Evolutionary conservation across 2,888 invertebrate species (phyloP), one percentile per base, ranked within the genome.

Genomic region (Lithophane socia): DNA sequence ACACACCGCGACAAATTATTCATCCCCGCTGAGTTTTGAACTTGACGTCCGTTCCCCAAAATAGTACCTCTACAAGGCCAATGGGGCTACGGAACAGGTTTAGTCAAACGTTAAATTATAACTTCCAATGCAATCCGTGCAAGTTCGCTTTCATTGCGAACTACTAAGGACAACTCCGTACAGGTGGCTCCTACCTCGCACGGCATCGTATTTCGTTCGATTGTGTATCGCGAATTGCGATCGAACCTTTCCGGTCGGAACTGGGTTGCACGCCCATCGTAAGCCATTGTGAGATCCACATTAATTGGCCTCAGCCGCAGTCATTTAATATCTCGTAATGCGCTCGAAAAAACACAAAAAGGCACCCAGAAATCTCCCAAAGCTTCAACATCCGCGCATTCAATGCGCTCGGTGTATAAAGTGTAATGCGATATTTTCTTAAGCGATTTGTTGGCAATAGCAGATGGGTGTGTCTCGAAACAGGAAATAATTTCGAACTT

Each of bases 161-260:
- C 86, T 83, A 80, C 72, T 80, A 78, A 82, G 83, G 76, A 83
- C 69, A 74, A 66, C 81, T 73, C 77, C 73, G 78, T 77, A 84
- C 96, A 96, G 96, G 96, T 96, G 96, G 92, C 86, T 90, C 88
- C 85, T 85, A 87, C 90, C 89, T 93, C 92, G 87, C 92, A 92
- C 90, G 92, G 92, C 91, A 93, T 96, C 93, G 85, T 87, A 90
- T 95, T 95, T 92, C 95, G 84, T 84, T 87, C 90, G 90, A 94
- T 95, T 96, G 94, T 95, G 87, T 88, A 83, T 86, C 83, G 86
- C 86, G 83, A 86, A 88, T 88, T 87, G 83, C 91, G 93, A 94
- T 94, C 92, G 93, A 92, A 93, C 91, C 93, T 95, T 96, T 96
- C 96, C 96, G 96, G 96, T 96, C 96, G 96, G 96, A 96, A 96